These are phyloP conservation scores for Cettia cetti DNA, from an alignment of 2,113 vertebrate genomes.

Conservation along the genomic window DNA sequence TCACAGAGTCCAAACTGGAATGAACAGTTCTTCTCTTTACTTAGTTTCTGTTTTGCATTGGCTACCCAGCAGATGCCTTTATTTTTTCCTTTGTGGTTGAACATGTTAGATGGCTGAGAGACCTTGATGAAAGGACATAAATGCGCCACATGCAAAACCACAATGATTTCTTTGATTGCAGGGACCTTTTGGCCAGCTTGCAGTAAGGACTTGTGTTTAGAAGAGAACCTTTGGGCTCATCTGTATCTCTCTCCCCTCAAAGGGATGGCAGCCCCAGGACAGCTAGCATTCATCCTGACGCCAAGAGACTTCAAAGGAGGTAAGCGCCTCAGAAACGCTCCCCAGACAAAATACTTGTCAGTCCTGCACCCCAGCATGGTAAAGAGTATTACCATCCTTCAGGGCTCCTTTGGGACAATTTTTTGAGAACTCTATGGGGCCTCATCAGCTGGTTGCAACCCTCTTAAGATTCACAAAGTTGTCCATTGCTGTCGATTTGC, in stretches of 20 bases:
- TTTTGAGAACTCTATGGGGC: background rate
- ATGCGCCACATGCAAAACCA: constrained; percentile 60
- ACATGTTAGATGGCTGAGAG: constrained; percentile 49
- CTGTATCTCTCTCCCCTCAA: constrained; percentile 65
- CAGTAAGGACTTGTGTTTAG: constrained; percentile 67
- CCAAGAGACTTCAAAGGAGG: constrained; percentile 54
- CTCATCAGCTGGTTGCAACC: background rate
- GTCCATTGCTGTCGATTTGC: background rate
- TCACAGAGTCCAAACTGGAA: background rate
- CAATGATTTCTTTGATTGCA: constrained; percentile 69
- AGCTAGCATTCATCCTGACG: constrained; percentile 60
- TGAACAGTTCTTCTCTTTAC: background rate
- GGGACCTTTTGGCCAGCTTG: constrained; percentile 69
- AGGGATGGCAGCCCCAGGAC: constrained; percentile 66
- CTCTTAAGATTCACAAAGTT: background rate
- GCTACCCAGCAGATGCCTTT: background rate
- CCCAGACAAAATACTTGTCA: background rate
- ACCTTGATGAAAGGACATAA: constrained; percentile 46
- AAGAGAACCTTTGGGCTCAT: constrained; percentile 69
- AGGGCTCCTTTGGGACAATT: background rate
- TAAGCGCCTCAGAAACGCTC: constrained; percentile 62
- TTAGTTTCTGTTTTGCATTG: background rate
- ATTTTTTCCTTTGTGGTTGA: constrained; percentile 10
- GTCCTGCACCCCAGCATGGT: background rate
- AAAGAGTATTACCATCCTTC: background rate